These are phyloP conservation scores for Esox niger DNA, from an alignment of 2,113 vertebrate genomes.

Conservation along the genomic window DNA sequence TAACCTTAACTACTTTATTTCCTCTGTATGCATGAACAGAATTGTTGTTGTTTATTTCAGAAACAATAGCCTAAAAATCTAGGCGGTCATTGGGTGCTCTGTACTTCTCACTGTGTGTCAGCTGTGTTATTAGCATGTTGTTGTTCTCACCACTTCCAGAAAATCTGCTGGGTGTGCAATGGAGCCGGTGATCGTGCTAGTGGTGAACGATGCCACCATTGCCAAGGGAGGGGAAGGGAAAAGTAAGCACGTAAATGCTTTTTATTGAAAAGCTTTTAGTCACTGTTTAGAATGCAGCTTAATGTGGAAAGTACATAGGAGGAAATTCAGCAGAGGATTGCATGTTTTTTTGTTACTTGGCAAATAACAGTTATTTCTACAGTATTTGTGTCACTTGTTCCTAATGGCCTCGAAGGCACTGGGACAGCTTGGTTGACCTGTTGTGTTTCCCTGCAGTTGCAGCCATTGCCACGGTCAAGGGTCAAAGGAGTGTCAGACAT, in stretches of 20 bases:
- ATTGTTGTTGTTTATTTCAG: background rate
- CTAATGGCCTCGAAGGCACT: background rate
- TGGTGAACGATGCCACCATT: slow-evolving; percentile 62
- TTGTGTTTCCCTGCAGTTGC: slow-evolving; percentile 51
- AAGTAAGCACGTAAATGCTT: slow-evolving; percentile 56
- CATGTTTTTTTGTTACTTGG: no score
- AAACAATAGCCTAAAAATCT: background rate
- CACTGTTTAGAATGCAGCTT: background rate
- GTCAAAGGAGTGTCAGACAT: slow-evolving; percentile 35
- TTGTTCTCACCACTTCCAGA: slow-evolving; percentile 53
- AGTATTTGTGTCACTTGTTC: background rate
- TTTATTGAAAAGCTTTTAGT: background rate
- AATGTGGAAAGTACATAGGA: background rate
- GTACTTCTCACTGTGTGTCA: background rate
- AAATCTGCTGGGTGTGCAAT: slow-evolving; percentile 74
- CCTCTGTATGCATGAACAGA: background rate
- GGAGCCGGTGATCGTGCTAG: slow-evolving; percentile 54
- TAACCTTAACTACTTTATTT: background rate
- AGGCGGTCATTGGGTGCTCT: background rate
- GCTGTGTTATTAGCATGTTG: background rate
- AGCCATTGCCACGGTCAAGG: slow-evolving; percentile 54
- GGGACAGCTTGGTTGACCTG: background rate
- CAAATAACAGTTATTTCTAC: no score
- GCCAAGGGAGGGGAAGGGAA: slow-evolving; percentile 64
- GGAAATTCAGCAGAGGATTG: no score